phyloP scores from a whole-genome alignment of 2,113 vertebrate genomes.

The Pituophis catenifer region DNA sequence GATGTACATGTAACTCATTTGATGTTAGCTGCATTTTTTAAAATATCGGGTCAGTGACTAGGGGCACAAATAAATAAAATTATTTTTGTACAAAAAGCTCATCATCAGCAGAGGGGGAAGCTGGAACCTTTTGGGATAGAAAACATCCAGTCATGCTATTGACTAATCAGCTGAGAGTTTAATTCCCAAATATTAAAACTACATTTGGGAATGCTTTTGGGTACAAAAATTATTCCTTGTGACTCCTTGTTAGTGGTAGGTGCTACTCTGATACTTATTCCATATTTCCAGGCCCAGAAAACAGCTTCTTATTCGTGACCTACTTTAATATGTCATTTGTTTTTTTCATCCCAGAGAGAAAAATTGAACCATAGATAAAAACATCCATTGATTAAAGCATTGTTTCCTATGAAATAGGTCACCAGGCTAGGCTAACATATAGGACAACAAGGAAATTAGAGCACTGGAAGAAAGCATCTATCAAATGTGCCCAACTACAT shows the following conservation, averaged over 20 bases:
- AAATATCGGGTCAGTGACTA: not conserved
- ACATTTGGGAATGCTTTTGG: not conserved
- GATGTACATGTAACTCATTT: not conserved
- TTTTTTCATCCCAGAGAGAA: not conserved
- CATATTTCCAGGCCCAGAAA: not conserved
- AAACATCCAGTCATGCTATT: not conserved
- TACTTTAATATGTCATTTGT: not conserved
- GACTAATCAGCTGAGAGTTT: not conserved
- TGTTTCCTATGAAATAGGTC: not conserved
- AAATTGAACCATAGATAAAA: not conserved
- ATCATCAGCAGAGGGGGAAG: not conserved
- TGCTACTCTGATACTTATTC: not conserved
- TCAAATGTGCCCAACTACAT: not conserved
- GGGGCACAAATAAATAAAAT: not conserved
- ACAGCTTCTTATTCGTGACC: not conserved
- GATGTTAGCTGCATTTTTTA: not conserved
- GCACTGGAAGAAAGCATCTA: not conserved
- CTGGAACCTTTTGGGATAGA: not conserved
- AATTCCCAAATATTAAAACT: not conserved
- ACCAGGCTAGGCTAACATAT: not conserved
- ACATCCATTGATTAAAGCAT: not conserved
- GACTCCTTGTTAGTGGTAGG: not conserved
- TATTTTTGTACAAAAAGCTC: not conserved
- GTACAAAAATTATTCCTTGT: not conserved
- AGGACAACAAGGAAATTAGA: not conserved